phyloP scores from a whole-genome alignment of 2,797 vertebrate genomes.

The Simalia tracyae region DNA sequence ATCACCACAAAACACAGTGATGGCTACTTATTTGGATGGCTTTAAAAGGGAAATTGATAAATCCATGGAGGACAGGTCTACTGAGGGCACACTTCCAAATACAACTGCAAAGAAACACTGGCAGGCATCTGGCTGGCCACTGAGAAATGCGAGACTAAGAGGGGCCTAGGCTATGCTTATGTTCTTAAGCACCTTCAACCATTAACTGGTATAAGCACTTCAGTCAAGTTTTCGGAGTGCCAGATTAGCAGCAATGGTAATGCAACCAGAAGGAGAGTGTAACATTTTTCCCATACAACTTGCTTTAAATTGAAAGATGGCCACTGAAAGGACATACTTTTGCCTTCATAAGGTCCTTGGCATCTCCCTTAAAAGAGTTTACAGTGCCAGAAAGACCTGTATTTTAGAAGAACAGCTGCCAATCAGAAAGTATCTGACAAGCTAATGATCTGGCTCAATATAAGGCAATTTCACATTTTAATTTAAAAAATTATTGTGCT shows the following conservation, averaged over 20 bases:
- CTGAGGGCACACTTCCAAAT: not conserved
- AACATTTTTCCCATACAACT: not conserved
- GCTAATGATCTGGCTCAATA: not conserved
- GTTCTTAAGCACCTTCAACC: not conserved
- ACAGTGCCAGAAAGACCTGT: not conserved
- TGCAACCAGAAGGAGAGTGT: not conserved
- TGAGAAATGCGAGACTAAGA: not conserved
- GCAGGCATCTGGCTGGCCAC: not conserved
- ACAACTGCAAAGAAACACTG: not conserved
- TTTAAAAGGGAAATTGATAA: not conserved
- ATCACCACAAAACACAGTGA: not conserved
- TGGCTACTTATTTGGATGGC: not conserved
- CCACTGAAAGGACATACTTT: not conserved
- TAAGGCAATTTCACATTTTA: not conserved
- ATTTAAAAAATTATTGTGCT: not conserved
- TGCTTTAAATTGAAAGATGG: not conserved
- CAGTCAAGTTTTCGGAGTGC: not conserved
- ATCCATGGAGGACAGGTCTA: not conserved
- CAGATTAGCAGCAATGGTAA: not conserved
- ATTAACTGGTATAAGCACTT: not conserved
- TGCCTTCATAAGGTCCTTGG: not conserved
- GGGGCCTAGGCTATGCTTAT: not conserved
- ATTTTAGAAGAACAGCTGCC: not conserved
- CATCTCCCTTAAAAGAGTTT: not conserved
- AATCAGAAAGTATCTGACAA: not conserved